phyloP scores from a whole-genome alignment of 92 coral and sea anemone species.

The Porites evermanni region DNA sequence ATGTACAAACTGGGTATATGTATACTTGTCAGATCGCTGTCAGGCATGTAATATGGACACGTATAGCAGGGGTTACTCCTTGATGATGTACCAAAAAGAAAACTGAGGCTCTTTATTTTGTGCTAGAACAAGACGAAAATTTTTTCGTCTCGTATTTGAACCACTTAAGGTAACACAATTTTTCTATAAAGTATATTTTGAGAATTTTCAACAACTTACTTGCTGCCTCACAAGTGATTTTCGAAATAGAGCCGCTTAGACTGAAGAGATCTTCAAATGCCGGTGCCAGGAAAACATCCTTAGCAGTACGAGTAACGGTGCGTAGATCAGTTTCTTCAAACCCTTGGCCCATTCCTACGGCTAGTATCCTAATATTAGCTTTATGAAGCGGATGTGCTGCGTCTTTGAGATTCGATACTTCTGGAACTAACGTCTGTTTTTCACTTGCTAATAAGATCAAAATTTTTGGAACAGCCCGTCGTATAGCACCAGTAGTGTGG shows the following conservation, averaged over 20 bases:
- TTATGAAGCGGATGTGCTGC: constrained; percentile 76
- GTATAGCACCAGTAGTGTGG: constrained; percentile 41
- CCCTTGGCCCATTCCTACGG: constrained; percentile 51
- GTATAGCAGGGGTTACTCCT: too few species aligned
- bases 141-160: too few species aligned
- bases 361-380: constrained; percentile 53
- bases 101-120: too few species aligned
- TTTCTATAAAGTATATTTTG: too few species aligned
- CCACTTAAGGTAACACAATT: too few species aligned
- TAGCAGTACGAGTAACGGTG: constrained; percentile 12
- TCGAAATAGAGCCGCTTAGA: constrained; percentile 26
- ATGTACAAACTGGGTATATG: too few species aligned
- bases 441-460: constrained; percentile 83
- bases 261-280: constrained; percentile 35
- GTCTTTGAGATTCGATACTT: constrained; percentile 43
- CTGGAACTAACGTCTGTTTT: constrained; percentile 72
- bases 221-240: constrained; percentile 27
- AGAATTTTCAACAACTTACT: constrained; percentile 13
- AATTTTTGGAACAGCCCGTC: constrained; percentile 65
- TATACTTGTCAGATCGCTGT: too few species aligned
- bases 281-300: constrained; percentile 53
- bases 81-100: too few species aligned
- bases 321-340: constrained; percentile 36
- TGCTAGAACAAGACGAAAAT: too few species aligned
- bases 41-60: too few species aligned